Evolutionary conservation across 2,113 vertebrate genomes (phyloP).

Genomic region (Carassius gibelio): DNA sequence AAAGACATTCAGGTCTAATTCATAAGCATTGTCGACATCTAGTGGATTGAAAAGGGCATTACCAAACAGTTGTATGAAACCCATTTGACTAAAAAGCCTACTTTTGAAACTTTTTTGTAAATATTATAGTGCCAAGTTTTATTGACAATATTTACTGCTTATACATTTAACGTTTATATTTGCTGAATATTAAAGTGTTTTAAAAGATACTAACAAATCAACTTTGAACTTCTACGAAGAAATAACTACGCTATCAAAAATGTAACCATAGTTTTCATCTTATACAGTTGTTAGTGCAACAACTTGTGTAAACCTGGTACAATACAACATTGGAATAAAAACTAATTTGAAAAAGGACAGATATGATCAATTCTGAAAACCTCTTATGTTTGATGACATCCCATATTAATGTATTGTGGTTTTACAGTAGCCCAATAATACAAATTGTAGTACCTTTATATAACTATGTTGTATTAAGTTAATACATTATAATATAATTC

Average conservation of each 20-base stretch:
- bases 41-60: slow-evolving; percentile 49
- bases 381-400: neutral
- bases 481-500: neutral
- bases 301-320: neutral
- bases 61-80: neutral
- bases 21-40: slow-evolving; percentile 74
- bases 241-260: neutral
- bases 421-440: neutral
- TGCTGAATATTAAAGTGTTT: neutral
- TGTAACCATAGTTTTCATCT: neutral
- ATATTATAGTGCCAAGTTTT: no score
- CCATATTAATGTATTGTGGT: neutral
- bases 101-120: no score
- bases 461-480: neutral
- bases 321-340: neutral
- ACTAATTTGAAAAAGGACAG: neutral
- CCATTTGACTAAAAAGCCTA: no score
- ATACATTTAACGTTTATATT: neutral
- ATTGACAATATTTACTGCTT: neutral
- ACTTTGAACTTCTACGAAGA: no score
- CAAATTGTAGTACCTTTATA: neutral
- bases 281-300: neutral
- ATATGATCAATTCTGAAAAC: neutral
- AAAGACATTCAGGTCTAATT: slow-evolving; percentile 12
- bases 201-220: no score